Evolutionary conservation across 1,140 invertebrate species (phyloP), one percentile per base, ranked within the genome.

Genomic region (Chironomus tepperi): DNA sequence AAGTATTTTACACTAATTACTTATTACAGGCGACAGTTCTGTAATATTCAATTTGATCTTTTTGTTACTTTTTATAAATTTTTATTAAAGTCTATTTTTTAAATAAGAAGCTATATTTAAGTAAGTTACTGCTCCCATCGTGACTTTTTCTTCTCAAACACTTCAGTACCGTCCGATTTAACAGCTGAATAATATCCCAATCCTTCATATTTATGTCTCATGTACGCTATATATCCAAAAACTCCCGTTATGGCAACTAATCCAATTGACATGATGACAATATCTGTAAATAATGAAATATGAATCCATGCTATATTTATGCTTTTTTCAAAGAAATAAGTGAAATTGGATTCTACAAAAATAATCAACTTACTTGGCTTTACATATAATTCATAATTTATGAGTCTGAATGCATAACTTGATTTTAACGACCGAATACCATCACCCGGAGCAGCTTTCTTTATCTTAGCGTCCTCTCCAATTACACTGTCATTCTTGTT

Each of bases 151-250:
- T 90, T 91, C 77, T 88, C 84, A 79, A 91, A 90, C 75, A 87
- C 83, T 83, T 92, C 87, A 76, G 86, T 86, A 2, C 91, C 92
- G 81, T 94, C 89, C 74, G 89, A 84, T 79, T 87, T 85, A 16
- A 93, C 82, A n/a, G 91, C 89, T 43, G 89, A 79, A 83, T 93
- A 93, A 79, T 92, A 93, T 74, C 91, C 90, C 81, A 90, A 86
- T 21, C 83, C 85, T 83, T 91, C 88, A 82, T 92, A 91, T 81
- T 91, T 90, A 65, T 84, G 83, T 77, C 91, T 86, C 90, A 94
- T 93, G 78, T 94, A 94, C 8, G 88, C 84, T 65, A 95, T 88
- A 78, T 95, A 95, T 19, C 88, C 90, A 75, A 94, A 86, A 19
- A 89, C 88, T 67, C 89, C 76, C 43, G 87, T 87, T 77, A 94